Evolutionary conservation across 2,888 invertebrate genomes (phyloP), one percentile per base, ranked within the genome.

Genomic region (Ceraclea dissimilis): DNA sequence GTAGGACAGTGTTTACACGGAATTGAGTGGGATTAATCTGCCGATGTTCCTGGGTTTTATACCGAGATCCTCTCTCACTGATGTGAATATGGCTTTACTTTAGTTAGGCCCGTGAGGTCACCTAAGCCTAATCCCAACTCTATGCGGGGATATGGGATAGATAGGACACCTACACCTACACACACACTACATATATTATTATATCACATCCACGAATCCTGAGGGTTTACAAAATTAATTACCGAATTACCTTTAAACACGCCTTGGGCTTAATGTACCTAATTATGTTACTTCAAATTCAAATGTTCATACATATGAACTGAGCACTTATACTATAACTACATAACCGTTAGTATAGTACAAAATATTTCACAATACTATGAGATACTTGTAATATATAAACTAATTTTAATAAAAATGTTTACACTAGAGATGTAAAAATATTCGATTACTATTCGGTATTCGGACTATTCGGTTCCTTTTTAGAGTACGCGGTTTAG

Each of bases 221-320:
- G 5, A 13, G 39, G 39, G 39, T 39, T 39, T 39, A 39, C 39
- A 46, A 46, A 19, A 46, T 46, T 46, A 46, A 46, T 46, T 46
- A 19, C 46, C 46, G 20, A 19, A 46, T 46, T 46, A 46, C 46
- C 46, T 46, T 46, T 18, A 46, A 46, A 46, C 46, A 19, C 20
- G 46, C 16, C 18, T 46, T 46, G 20, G 19, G 46, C 46, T 18
- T 46, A n/a, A 39, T 39, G 13, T 8, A 16, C 39, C 39, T 39
- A n/a, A 39, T 39, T 39, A 39, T 39, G 13, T 39, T 39, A 39
- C 39, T 39, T 39, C 39, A 16, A 39, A 39, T 39, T 5, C 13
- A 8, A 13, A 39, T 39, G 16, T n/a, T n/a, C 13, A n/a, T 39
- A 13, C 4, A 26, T 26, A 10, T 26, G 26, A 10, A 10, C 26